Evolutionary conservation across 1,140 invertebrate genomes (phyloP).

Genomic region (Drosophila gunungcola): DNA sequence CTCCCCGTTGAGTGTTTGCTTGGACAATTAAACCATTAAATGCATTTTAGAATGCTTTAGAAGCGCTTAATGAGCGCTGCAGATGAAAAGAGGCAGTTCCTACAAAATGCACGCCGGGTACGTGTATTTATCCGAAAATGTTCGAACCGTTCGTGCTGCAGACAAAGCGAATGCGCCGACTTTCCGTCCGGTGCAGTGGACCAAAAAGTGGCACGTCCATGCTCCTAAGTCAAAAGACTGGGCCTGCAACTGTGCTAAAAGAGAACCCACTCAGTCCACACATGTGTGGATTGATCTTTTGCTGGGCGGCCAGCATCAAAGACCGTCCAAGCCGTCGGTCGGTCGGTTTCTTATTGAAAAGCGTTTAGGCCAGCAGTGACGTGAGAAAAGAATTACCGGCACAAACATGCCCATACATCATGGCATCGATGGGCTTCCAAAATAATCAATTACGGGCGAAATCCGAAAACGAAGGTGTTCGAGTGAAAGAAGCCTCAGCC

Average conservation of each 20-base stretch:
- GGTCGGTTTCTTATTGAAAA: conserved; percentile 42
- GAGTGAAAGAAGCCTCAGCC: conserved; percentile 26
- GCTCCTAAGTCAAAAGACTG: conserved; percentile 19
- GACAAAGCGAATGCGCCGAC: conserved; percentile 36
- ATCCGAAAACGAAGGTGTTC: conserved; percentile 41
- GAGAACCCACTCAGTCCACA: conserved; percentile 20
- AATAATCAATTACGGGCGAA: conserved; percentile 55
- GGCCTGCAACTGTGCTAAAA: conserved; percentile 58
- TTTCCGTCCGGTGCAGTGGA: conserved; percentile 22
- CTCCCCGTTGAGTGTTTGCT: conserved; percentile 39
- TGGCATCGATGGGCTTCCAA: conserved; percentile 45
- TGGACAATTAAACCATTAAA: conserved; percentile 54
- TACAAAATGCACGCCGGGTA: conserved; percentile 44
- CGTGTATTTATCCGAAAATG: conserved; percentile 61
- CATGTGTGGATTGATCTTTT: conserved; percentile 47
- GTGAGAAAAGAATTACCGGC: conserved; percentile 53
- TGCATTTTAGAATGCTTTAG: conserved; percentile 56
- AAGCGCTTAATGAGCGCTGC: conserved; percentile 50
- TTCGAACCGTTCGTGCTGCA: conserved; percentile 53
- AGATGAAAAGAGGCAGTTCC: conserved; percentile 53
- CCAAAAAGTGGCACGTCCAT: conserved; percentile 59
- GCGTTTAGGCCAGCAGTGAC: conserved; percentile 49
- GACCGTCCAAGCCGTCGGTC: conserved; percentile 1
- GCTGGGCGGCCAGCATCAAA: conserved; percentile 45
- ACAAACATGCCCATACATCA: conserved; percentile 25